These are phyloP conservation scores for Callimorpha dominula DNA, from an alignment of 2,888 invertebrate genomes.

Conservation along the genomic window DNA sequence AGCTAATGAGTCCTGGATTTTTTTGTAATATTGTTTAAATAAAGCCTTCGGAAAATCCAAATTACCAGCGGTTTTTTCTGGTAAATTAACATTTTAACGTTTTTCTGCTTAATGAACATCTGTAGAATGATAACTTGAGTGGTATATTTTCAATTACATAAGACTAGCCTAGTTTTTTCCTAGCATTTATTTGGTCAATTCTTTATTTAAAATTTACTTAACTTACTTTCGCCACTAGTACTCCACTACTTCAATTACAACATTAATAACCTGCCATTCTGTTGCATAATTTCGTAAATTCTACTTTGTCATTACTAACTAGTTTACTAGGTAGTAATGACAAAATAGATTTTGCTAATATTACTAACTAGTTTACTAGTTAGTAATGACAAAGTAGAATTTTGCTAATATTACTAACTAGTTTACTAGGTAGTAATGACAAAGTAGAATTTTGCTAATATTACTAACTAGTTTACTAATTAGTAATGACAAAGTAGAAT, in stretches of 20 bases:
- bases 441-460: too few species aligned
- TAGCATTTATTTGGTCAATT: neutral
- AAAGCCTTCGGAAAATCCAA: conserved; percentile 43
- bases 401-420: too few species aligned
- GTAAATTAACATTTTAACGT: conserved; percentile 20
- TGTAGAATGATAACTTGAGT: neutral
- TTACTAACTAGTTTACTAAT: too few species aligned
- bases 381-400: too few species aligned
- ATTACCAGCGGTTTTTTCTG: conserved; percentile 30
- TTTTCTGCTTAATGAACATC: conserved; percentile 15
- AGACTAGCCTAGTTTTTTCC: neutral
- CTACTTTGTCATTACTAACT: neutral
- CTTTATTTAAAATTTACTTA: neutral
- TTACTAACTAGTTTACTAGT: too few species aligned
- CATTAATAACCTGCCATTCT: neutral
- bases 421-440: too few species aligned
- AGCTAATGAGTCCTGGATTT: conserved; percentile 81
- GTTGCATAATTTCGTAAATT: neutral
- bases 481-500: too few species aligned
- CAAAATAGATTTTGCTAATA: too few species aligned
- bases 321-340: too few species aligned
- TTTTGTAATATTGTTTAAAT: conserved; percentile 68
- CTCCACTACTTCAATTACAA: too few species aligned
- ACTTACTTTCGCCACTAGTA: too few species aligned
- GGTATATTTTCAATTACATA: conserved; percentile 2